phyloP scores from a whole-genome alignment of 1,140 invertebrate species.

The Macrosteles quadrilineatus region DNA sequence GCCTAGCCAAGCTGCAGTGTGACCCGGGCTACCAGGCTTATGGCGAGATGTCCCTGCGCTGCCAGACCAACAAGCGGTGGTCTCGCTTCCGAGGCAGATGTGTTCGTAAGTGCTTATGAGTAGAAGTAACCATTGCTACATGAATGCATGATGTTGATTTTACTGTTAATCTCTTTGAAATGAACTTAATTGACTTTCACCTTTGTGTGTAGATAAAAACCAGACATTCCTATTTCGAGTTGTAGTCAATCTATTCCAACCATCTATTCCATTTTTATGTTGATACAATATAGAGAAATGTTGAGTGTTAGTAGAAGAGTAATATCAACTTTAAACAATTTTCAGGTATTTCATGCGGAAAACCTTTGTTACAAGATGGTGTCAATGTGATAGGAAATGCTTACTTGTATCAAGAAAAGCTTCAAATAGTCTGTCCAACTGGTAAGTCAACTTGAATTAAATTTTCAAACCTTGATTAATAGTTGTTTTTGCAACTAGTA shows the following conservation, averaged over 20 bases:
- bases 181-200: too few species aligned
- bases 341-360: constrained; percentile 53
- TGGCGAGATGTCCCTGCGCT: constrained; percentile 54
- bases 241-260: not conserved
- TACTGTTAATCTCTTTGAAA: too few species aligned
- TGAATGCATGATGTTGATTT: too few species aligned
- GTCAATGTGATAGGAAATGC: constrained; percentile 52
- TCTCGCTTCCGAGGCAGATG: constrained; percentile 57
- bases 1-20: constrained; percentile 54
- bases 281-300: not conserved
- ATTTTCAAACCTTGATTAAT: not conserved
- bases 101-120: constrained; percentile 38
- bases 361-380: constrained; percentile 42
- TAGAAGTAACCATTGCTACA: too few species aligned
- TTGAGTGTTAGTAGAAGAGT: constrained; percentile 9
- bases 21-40: constrained; percentile 52
- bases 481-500: too few species aligned
- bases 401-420: constrained; percentile 53
- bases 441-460: constrained; percentile 4
- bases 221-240: not conserved
- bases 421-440: constrained; percentile 4
- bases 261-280: not conserved
- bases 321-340: constrained; percentile 21
- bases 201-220: too few species aligned
- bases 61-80: constrained; percentile 57